Evolutionary conservation across 2,888 invertebrate species (phyloP).

Genomic region (Noctua janthina): DNA sequence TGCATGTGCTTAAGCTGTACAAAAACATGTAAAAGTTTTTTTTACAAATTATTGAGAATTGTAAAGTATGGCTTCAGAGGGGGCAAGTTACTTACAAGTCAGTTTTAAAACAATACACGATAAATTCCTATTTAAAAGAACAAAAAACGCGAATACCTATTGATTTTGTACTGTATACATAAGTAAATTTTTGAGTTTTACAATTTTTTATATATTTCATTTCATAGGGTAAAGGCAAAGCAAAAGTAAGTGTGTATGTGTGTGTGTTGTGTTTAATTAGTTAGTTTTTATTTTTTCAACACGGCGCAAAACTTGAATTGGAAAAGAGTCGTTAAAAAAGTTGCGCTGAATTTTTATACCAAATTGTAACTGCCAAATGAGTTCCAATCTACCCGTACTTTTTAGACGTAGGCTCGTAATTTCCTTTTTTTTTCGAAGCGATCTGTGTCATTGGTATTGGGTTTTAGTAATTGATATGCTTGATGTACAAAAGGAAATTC

Average conservation of each 20-base stretch:
- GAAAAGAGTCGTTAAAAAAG: no score
- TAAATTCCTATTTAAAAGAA: no score
- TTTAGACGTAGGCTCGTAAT: background rate
- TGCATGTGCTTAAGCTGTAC: no score
- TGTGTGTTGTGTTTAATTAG: no score
- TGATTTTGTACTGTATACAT: background rate
- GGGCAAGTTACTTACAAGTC: background rate
- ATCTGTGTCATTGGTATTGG: background rate
- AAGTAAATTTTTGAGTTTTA: background rate
- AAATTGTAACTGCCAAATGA: no score
- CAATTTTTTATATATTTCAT: background rate
- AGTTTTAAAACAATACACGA: no score
- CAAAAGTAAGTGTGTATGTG: background rate
- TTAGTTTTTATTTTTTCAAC: background rate
- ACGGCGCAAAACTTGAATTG: background rate
- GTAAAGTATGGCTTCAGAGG: background rate
- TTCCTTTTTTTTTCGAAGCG: no score
- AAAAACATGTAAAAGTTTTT: background rate
- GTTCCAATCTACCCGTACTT: no score
- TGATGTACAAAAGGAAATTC: background rate
- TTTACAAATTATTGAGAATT: background rate
- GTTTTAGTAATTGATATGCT: no score
- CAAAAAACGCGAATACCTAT: background rate
- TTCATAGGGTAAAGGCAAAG: background rate
- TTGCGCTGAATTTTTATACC: no score